Conservation (phyloP, 2,888 invertebrate species). For the Drosophila falleni region DNA sequence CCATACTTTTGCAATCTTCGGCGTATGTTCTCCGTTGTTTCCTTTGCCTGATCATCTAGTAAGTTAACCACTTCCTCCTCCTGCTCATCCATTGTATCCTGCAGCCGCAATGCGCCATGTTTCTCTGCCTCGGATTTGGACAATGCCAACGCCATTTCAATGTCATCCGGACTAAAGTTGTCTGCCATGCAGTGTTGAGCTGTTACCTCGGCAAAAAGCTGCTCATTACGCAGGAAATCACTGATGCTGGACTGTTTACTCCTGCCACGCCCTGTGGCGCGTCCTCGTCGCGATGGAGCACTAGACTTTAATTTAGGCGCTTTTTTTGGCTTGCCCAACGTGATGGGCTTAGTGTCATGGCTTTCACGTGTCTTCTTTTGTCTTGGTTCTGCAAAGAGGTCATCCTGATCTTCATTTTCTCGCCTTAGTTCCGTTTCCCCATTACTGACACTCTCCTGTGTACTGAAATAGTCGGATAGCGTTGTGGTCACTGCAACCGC, state of each 20-base stretch:
- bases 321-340: constrained; percentile 60
- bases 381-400: constrained; percentile 29
- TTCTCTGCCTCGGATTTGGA: constrained; percentile 87
- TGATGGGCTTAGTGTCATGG: constrained; percentile 56
- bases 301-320: constrained; percentile 68
- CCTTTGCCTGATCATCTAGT: constrained; percentile 47
- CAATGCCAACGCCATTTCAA: constrained; percentile 89
- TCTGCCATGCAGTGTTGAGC: constrained; percentile 83
- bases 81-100: constrained; percentile 47
- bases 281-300: constrained; percentile 28
- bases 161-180: constrained; percentile 88
- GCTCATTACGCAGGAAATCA: constrained; percentile 82
- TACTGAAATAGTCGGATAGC: constrained; percentile 72
- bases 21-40: constrained; percentile 82
- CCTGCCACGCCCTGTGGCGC: constrained; percentile 41
- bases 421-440: constrained; percentile 1
- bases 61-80: constrained; percentile 50
- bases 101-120: constrained; percentile 37
- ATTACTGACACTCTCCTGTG: constrained; percentile 42
- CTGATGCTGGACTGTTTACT: constrained; percentile 81
- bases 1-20: constrained; percentile 88
- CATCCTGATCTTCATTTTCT: constrained; percentile 7
- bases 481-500: constrained; percentile 35
- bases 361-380: constrained; percentile 41
- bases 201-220: constrained; percentile 82